A percentile compares a stretch with the other conserved stretches of the same genome.
Conservation (phyloP, 2,888 invertebrate species). For the Beris chalybata region DNA sequence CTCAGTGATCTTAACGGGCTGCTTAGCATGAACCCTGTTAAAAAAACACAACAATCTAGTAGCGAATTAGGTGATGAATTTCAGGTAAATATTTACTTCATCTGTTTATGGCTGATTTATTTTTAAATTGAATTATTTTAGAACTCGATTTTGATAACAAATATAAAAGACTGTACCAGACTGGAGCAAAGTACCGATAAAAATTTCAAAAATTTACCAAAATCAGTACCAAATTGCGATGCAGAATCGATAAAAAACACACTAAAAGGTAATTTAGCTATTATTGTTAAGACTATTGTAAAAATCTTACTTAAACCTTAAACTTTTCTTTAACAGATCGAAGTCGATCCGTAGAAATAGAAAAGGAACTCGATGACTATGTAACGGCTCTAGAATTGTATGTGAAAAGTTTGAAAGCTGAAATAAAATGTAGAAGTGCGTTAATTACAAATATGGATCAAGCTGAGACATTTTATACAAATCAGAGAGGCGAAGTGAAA, state of each 20-base stretch:
- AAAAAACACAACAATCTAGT: slow-evolving; percentile 35
- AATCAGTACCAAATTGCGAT: slow-evolving; percentile 64
- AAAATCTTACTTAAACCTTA: background rate
- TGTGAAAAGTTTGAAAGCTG: slow-evolving; percentile 76
- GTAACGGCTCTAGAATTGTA: slow-evolving; percentile 78
- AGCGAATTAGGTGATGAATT: slow-evolving; percentile 49
- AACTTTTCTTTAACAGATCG: slow-evolving; percentile 63
- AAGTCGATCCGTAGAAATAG: slow-evolving; percentile 82
- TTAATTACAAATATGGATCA: slow-evolving; percentile 77
- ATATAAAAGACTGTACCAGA: slow-evolving; percentile 73
- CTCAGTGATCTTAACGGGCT: slow-evolving; percentile 83
- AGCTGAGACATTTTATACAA: slow-evolving; percentile 84
- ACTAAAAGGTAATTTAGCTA: slow-evolving; percentile 68
- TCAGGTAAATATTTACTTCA: slow-evolving; percentile 42
- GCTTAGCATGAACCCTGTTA: slow-evolving; percentile 73
- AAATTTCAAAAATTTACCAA: slow-evolving; percentile 61
- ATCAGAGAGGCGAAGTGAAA: slow-evolving; percentile 91
- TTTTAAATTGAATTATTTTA: slow-evolving; percentile 52
- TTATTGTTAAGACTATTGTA: background rate
- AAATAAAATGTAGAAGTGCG: slow-evolving; percentile 78
- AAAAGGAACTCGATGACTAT: slow-evolving; percentile 83
- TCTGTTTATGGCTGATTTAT: background rate
- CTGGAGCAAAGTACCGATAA: slow-evolving; percentile 74
- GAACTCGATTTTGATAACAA: slow-evolving; percentile 72
- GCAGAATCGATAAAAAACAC: slow-evolving; percentile 75